A percentile compares a stretch with the other conserved stretches of the same genome.
These are phyloP conservation scores for Aproaerema taeniolella DNA, from an alignment of 2,888 invertebrate species.

Conservation along the genomic window DNA sequence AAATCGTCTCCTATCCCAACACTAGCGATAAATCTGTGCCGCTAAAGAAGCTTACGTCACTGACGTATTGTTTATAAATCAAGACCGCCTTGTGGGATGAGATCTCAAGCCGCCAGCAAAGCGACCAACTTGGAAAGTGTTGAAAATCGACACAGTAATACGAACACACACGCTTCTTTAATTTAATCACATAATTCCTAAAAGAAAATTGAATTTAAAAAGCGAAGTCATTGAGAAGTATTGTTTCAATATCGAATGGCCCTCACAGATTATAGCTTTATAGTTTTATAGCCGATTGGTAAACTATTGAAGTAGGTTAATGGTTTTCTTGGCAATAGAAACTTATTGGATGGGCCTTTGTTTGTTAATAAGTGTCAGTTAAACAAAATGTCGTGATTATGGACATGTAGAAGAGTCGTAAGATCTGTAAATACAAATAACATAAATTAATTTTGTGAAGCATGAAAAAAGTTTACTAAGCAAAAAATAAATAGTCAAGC, in stretches of 20 bases:
- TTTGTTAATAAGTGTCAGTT: too few species aligned
- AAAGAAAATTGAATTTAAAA: slow-evolving; percentile 22
- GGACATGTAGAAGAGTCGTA: too few species aligned
- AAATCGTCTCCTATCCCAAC: too few species aligned
- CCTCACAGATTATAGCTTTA: slow-evolving; percentile 6
- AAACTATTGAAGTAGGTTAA: neutral
- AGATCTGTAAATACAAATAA: too few species aligned
- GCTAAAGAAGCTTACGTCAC: slow-evolving; percentile 76
- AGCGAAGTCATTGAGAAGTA: slow-evolving; percentile 16
- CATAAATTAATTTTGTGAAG: too few species aligned
- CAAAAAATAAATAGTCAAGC: too few species aligned
- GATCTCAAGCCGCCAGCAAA: slow-evolving; percentile 26
- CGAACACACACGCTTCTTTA: neutral
- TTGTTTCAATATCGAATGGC: slow-evolving; percentile 17
- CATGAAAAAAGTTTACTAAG: too few species aligned
- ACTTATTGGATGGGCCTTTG: too few species aligned
- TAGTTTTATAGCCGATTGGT: neutral
- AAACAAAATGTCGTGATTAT: too few species aligned
- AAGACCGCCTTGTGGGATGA: slow-evolving; percentile 43
- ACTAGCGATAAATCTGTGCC: slow-evolving; percentile 71
- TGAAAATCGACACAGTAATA: neutral
- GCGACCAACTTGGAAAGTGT: slow-evolving; percentile 8
- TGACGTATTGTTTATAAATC: slow-evolving; percentile 76
- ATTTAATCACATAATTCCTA: slow-evolving; percentile 13
- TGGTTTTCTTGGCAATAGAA: too few species aligned